phyloP scores from a whole-genome alignment of 2,113 vertebrate genomes.

The Trichechus manatus region DNA sequence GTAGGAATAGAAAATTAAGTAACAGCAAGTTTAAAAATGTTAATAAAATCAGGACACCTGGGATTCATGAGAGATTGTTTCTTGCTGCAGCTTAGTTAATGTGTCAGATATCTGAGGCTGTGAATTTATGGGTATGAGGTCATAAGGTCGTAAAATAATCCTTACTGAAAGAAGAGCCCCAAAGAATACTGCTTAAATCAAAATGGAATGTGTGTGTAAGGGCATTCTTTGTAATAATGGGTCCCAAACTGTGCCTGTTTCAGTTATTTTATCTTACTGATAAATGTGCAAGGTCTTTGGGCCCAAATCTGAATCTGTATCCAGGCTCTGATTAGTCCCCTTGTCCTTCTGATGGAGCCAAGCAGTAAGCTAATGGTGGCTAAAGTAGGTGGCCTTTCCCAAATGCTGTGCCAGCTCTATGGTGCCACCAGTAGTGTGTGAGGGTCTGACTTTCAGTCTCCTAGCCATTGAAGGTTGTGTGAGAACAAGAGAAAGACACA shows the following conservation, averaged over 20 bases:
- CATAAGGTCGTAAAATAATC: not conserved
- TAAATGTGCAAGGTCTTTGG: not conserved
- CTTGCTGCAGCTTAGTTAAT: not conserved
- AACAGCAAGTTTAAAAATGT: constrained; percentile 66
- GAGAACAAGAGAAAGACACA: not conserved
- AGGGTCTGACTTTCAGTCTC: not conserved
- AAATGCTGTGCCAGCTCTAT: not conserved
- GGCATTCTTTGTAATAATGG: not conserved
- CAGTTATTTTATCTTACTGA: not conserved
- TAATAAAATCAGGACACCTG: constrained; percentile 69
- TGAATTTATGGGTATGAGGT: not conserved
- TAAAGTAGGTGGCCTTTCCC: not conserved
- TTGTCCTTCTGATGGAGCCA: not conserved
- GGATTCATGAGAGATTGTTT: not conserved
- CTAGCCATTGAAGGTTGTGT: not conserved
- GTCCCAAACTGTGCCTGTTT: not conserved
- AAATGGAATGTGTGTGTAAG: not conserved
- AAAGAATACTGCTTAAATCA: not conserved
- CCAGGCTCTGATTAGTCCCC: not conserved
- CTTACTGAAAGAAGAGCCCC: not conserved
- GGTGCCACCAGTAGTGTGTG: not conserved
- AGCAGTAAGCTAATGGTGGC: not conserved
- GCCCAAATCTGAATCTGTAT: not conserved
- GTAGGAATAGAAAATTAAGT: constrained; percentile 69
- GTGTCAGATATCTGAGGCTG: not conserved